Evolutionary conservation across 2,888 invertebrate species (phyloP).

Genomic region (Cordilura impudica): DNA sequence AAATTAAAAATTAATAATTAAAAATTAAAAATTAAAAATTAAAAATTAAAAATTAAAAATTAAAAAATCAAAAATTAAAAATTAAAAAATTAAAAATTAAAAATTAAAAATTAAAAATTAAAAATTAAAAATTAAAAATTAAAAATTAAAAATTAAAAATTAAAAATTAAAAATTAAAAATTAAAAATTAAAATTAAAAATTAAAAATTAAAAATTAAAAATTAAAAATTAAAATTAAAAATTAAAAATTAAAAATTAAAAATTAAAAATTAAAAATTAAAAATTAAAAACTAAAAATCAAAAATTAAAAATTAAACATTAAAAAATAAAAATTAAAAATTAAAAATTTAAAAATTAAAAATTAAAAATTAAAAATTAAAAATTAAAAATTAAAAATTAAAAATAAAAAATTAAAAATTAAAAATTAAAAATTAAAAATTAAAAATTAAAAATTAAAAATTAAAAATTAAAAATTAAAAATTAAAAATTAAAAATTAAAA

Average conservation of each 20-base stretch:
- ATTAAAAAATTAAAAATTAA: too few relatives aligned
- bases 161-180: background rate
- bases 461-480: background rate
- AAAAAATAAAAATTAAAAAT: background rate
- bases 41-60: too few relatives aligned
- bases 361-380: background rate
- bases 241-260: too few relatives aligned
- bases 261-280: background rate
- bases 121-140: too few relatives aligned
- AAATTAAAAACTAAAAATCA: too few relatives aligned
- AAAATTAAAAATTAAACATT: too few relatives aligned
- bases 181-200: background rate
- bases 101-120: too few relatives aligned
- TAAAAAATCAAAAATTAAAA: too few relatives aligned
- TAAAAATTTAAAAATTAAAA: background rate
- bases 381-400: background rate
- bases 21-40: too few relatives aligned
- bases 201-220: background rate
- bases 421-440: background rate
- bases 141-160: background rate
- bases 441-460: background rate
- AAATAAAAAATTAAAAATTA: background rate
- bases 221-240: background rate
- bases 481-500: background rate
- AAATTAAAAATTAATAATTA: too few relatives aligned